phyloP scores from a whole-genome alignment of 2,888 invertebrate genomes.

The Desoria tigrina region DNA sequence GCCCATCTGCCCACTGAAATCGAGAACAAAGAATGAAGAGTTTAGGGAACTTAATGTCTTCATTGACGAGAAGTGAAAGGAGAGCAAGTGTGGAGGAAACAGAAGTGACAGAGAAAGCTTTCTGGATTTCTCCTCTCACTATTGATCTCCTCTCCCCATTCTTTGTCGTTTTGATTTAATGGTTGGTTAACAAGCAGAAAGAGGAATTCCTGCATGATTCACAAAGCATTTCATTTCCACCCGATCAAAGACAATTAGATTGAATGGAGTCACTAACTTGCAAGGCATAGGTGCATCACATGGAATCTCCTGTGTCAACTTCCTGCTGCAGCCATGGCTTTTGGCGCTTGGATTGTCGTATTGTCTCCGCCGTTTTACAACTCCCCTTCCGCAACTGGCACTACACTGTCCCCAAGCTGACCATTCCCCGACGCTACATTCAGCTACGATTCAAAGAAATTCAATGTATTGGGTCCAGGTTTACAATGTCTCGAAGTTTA shows the following conservation, averaged over 20 bases:
- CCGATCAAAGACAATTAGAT: neutral
- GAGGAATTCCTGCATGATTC: constrained; percentile 6
- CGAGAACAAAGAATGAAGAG: neutral
- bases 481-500: too few species aligned
- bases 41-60: constrained; percentile 3
- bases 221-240: neutral
- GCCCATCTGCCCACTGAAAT: neutral
- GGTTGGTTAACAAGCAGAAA: constrained; percentile 12
- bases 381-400: constrained; percentile 60
- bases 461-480: too few species aligned
- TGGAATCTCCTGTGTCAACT: constrained; percentile 51
- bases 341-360: constrained; percentile 62
- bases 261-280: constrained; percentile 9
- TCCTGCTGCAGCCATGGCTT: constrained; percentile 64
- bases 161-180: neutral
- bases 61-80: constrained; percentile 1
- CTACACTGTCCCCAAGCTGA: constrained; percentile 59
- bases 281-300: constrained; percentile 30
- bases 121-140: neutral
- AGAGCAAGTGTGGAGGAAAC: neutral
- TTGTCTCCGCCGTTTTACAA: constrained; percentile 62
- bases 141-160: neutral
- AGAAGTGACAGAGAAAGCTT: neutral
- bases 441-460: constrained; percentile 41
- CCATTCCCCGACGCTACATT: constrained; percentile 61